Base-by-base conservation (phyloP, 1,140 invertebrate genomes). In the Camponotus vicinus region DNA sequence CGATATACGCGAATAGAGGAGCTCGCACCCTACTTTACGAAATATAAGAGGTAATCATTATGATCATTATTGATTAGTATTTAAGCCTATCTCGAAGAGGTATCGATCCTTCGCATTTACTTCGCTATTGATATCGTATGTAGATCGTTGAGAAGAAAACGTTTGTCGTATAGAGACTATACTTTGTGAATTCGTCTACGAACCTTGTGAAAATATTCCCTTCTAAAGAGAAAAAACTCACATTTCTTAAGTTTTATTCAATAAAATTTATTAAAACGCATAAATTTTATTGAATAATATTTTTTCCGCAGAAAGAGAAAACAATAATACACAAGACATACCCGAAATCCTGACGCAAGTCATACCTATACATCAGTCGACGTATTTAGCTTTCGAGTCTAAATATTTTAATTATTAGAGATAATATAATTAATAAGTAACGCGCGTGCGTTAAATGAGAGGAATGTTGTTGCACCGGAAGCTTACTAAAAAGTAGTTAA, bases 11-110 rank as follows among this genome's bases (percentile, higher is more conserved):
- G 40, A 71, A 87, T 42, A 71, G 57, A 88, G n/a, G 42, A 73
- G 77, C 63, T 69, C 69, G 34, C 76, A 78, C 80, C 67, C 67
- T 75, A 85, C 40, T 52, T 76, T 75, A 77, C 63, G 67, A 55
- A 77, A 70, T 83, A 71, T 83, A 82, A 83, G 42, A 86, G 49
- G 32, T 83, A 79, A 89, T 92, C 86, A 88, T 88, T 88, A 90
- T 87, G 85, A 92, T 88, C 86, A 92, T 89, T 93, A 94, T 93
- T 94, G 92, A 93, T 93, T 94, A 94, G 93, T 92, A 80, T 92
- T 89, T 92, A 94, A 92, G 91, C 86, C 71, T 90, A 85, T 87
- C 61, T 88, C 80, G 59, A 61, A 42, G 64, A 86, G 73, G 69
- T 75, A 70, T 59, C 67, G 87, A 82, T 55, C 45, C 87, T 91